Conservation (phyloP, 2,888 invertebrate species). For the Chaetoderma sp. region DNA sequence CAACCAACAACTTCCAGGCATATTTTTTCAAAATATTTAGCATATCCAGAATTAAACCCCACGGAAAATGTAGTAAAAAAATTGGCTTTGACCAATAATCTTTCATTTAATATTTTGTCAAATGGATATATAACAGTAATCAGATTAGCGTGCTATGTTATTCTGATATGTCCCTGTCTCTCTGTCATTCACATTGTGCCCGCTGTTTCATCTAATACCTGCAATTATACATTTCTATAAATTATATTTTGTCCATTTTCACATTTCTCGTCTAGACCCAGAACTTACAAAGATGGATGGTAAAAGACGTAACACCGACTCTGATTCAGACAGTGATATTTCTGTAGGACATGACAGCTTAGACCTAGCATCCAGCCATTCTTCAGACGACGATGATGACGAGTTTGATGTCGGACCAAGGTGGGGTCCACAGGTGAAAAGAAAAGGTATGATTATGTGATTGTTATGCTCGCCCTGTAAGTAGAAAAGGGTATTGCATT, state of each 20-base stretch:
- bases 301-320: constrained; percentile 76
- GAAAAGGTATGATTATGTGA: no score
- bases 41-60: no score
- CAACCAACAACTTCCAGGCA: no score
- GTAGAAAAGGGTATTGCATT: no score
- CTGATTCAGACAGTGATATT: constrained; percentile 81
- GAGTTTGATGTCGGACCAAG: constrained; percentile 49
- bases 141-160: no score
- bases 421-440: constrained; percentile 58
- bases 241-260: not conserved
- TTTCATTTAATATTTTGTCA: no score
- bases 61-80: no score
- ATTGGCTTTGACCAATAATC: no score
- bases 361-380: constrained; percentile 94
- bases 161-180: not conserved
- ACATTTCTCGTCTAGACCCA: constrained; percentile 52
- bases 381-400: constrained; percentile 86
- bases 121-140: no score
- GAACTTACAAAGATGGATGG: constrained; percentile 48
- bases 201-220: not conserved
- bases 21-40: no score
- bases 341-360: constrained; percentile 71
- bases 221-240: not conserved
- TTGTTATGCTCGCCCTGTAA: no score
- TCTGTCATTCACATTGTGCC: not conserved